These are phyloP conservation scores for Euleptes europaea DNA, from an alignment of 2,113 vertebrate genomes.

Conservation along the genomic window DNA sequence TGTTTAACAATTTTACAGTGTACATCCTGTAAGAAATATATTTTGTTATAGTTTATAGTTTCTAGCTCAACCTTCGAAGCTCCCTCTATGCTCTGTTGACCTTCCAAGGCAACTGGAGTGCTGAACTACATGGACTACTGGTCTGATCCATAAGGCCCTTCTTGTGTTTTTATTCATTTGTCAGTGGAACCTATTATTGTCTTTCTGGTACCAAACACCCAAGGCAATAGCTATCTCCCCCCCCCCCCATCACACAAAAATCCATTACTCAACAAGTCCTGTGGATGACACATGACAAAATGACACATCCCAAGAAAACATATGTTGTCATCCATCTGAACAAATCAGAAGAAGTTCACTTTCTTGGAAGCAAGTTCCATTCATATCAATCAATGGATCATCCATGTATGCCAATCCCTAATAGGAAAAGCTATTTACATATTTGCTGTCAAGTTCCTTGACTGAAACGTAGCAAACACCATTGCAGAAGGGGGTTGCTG, in stretches of 20 bases:
- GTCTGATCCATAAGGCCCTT: too few relatives aligned
- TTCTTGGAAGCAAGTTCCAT: not conserved
- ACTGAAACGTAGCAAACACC: not conserved
- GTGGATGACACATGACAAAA: too few relatives aligned
- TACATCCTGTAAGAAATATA: too few relatives aligned
- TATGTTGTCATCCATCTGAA: not conserved
- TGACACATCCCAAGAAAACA: too few relatives aligned
- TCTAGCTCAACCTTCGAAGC: too few relatives aligned
- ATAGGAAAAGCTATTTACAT: not conserved
- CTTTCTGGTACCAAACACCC: not conserved
- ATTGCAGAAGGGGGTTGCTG: not conserved
- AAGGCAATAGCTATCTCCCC: not conserved
- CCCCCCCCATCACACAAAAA: not conserved
- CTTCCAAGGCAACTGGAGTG: too few relatives aligned
- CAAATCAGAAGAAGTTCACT: not conserved
- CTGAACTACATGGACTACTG: too few relatives aligned
- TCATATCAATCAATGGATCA: not conserved
- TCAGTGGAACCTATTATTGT: not conserved
- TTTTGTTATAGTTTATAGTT: too few relatives aligned
- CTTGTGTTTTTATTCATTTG: not conserved
- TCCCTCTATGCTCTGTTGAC: too few relatives aligned
- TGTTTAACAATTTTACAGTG: too few relatives aligned
- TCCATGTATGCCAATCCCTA: not conserved
- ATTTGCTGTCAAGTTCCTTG: not conserved
- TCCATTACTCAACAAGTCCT: not conserved